phyloP scores from a whole-genome alignment of 1,140 invertebrate genomes.

The Cheumatopsyche charites region DNA sequence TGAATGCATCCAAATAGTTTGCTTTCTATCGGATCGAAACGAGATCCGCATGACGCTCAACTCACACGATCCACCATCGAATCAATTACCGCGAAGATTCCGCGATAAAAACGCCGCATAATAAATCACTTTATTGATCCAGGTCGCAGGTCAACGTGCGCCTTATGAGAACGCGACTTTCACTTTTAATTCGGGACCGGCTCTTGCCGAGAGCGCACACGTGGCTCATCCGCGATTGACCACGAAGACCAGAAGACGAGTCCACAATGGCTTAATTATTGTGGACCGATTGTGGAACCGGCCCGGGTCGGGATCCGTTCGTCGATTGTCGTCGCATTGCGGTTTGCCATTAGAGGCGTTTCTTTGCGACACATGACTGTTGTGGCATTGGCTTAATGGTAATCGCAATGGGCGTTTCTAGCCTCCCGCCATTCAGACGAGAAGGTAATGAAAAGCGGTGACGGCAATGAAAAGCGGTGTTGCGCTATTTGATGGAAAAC shows the following conservation, averaged over 20 bases:
- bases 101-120: not conserved
- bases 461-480: conserved; percentile 1
- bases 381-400: conserved; percentile 33
- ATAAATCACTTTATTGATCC: conserved; percentile 27
- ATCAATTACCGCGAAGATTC: too few species aligned
- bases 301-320: too few species aligned
- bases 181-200: conserved; percentile 5
- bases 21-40: too few species aligned
- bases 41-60: too few species aligned
- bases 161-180: conserved; percentile 25
- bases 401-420: conserved; percentile 19
- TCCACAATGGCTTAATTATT: too few species aligned
- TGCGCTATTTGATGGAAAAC: too few species aligned
- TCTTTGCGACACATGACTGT: conserved; percentile 28
- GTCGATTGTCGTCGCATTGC: conserved; percentile 1
- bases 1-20: too few species aligned
- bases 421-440: conserved; percentile 27
- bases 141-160: conserved; percentile 33
- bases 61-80: too few species aligned
- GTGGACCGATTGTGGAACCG: too few species aligned
- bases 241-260: too few species aligned
- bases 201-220: too few species aligned
- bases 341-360: conserved; percentile 34
- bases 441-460: not conserved
- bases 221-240: too few species aligned